phyloP scores from a whole-genome alignment of 2,888 invertebrate species.

The Fragum sueziense region DNA sequence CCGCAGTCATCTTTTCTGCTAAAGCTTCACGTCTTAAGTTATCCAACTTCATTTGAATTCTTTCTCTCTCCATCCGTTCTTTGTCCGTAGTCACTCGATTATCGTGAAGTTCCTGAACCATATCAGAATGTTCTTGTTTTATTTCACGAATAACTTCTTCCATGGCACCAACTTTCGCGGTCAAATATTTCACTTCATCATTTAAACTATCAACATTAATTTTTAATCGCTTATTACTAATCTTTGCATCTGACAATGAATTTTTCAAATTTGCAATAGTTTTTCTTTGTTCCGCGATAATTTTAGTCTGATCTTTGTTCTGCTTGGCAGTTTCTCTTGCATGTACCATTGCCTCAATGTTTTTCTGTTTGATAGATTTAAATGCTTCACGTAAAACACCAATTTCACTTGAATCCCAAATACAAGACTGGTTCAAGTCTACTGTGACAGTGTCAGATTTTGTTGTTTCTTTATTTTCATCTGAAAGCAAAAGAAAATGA shows the following conservation, averaged over 20 bases:
- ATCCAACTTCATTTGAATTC: constrained; percentile 68
- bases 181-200: constrained; percentile 66
- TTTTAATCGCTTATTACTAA: constrained; percentile 73
- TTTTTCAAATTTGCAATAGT: constrained; percentile 59
- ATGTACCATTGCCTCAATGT: constrained; percentile 68
- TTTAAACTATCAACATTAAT: constrained; percentile 74
- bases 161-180: constrained; percentile 71
- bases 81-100: constrained; percentile 67
- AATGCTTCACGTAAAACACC: constrained; percentile 73
- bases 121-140: constrained; percentile 67
- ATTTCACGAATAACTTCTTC: constrained; percentile 74
- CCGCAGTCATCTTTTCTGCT: constrained; percentile 66
- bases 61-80: constrained; percentile 68
- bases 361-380: constrained; percentile 73
- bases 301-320: constrained; percentile 63
- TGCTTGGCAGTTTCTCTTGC: constrained; percentile 66
- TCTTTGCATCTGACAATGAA: constrained; percentile 68
- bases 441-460: constrained; percentile 29
- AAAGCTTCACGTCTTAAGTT: constrained; percentile 65
- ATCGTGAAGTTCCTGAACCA: constrained; percentile 70
- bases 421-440: constrained; percentile 69
- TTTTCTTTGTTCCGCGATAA: constrained; percentile 53
- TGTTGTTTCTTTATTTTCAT: not conserved
- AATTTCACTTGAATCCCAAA: constrained; percentile 77
- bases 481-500: not conserved